These are phyloP conservation scores for Drosophila putrida DNA, from an alignment of 2,888 invertebrate species.

Conservation along the genomic window DNA sequence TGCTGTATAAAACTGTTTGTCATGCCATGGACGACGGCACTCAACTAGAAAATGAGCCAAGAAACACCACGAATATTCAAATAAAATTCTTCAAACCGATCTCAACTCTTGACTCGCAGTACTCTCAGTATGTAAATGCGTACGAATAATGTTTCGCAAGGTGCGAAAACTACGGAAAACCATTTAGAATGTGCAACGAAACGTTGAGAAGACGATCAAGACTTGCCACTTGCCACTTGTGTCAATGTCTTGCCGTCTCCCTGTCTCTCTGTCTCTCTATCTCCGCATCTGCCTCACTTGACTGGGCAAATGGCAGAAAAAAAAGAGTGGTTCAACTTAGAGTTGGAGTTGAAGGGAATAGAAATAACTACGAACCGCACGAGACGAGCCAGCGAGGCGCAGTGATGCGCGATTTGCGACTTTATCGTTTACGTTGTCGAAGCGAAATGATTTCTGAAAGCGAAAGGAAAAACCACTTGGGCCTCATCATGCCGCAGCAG, in stretches of 20 bases:
- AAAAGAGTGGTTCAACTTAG: constrained; percentile 37
- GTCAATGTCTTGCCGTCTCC: constrained; percentile 11
- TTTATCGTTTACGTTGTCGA: constrained; percentile 84
- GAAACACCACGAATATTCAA: constrained; percentile 43
- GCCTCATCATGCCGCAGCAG: constrained; percentile 58
- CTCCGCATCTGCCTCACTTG: constrained; percentile 58
- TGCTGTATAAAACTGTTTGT: constrained; percentile 66
- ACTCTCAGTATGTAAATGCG: constrained; percentile 69
- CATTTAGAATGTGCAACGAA: constrained; percentile 84
- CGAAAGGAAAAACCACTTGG: constrained; percentile 85
- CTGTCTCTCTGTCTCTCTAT: neutral
- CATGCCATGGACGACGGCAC: constrained; percentile 60
- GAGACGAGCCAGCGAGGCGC: constrained; percentile 72
- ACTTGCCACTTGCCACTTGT: constrained; percentile 40
- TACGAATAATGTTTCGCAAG: constrained; percentile 76
- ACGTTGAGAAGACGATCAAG: constrained; percentile 73
- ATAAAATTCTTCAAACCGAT: constrained; percentile 49
- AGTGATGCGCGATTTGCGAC: constrained; percentile 84
- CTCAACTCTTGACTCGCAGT: constrained; percentile 8
- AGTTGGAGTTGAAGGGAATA: constrained; percentile 36
- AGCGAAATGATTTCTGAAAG: constrained; percentile 85
- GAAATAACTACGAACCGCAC: constrained; percentile 68
- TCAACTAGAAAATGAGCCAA: constrained; percentile 70
- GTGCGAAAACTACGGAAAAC: constrained; percentile 77
- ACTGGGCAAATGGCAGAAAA: constrained; percentile 63